Percentiles rank a stretch among this genome's conserved stretches.
These are phyloP conservation scores for Alexandromys fortis DNA, from an alignment of 2,113 vertebrate genomes.

Conservation along the genomic window DNA sequence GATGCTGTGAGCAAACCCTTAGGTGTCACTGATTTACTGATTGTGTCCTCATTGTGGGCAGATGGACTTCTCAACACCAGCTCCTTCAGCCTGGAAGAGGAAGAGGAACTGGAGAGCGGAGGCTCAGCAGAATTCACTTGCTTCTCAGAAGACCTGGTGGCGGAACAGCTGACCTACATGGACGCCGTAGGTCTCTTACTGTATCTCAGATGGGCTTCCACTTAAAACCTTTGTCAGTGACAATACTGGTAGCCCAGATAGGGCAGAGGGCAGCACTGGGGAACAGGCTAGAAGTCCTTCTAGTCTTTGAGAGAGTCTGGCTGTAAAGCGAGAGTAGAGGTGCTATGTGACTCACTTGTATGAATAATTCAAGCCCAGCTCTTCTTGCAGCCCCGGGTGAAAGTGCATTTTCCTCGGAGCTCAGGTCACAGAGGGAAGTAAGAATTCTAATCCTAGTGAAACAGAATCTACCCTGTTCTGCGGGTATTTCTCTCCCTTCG, in stretches of 20 bases:
- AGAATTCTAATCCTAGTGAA: constrained; percentile 66
- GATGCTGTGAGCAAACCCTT: background rate
- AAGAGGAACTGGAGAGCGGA: constrained; percentile 89
- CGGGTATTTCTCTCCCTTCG: constrained; percentile 37
- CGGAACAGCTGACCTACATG: constrained; percentile 97
- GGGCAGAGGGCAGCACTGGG: background rate
- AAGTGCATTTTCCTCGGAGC: constrained; percentile 44
- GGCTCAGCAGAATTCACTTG: constrained; percentile 90
- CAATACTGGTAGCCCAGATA: background rate
- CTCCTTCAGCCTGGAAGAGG: constrained; percentile 87
- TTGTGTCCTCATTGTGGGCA: constrained; percentile 72
- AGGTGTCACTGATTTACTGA: background rate
- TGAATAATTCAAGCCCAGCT: constrained; percentile 61
- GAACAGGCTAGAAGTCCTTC: background rate
- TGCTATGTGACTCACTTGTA: constrained; percentile 27
- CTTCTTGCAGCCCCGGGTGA: constrained; percentile 21
- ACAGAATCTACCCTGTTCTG: constrained; percentile 51
- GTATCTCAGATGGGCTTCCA: background rate
- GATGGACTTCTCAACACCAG: constrained; percentile 87
- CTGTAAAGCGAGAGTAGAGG: background rate
- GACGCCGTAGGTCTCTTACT: constrained; percentile 90
- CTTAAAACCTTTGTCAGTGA: background rate
- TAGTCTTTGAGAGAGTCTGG: background rate
- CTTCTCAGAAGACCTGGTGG: constrained; percentile 92
- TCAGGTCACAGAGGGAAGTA: constrained; percentile 19